A percentile compares a stretch with the other conserved stretches of the same genome.
These are phyloP conservation scores for Agrypnia vestita DNA, from an alignment of 1,140 invertebrate species.

Conservation along the genomic window DNA sequence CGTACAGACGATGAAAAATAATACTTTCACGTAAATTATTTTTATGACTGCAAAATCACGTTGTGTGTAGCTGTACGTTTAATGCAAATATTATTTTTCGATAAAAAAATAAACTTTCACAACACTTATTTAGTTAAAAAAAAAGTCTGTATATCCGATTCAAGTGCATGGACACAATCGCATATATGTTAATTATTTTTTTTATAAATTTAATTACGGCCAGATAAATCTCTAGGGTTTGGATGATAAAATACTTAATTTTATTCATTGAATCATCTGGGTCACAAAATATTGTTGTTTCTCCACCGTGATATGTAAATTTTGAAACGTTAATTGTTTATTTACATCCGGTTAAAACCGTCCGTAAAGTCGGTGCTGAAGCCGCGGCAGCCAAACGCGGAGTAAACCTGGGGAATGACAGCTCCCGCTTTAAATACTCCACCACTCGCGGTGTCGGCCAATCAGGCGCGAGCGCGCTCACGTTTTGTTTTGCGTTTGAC, in stretches of 20 bases:
- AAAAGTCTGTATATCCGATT: too few relatives aligned
- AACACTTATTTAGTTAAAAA: not conserved
- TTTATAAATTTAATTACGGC: not conserved
- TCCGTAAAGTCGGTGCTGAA: not conserved
- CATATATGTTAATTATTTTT: too few relatives aligned
- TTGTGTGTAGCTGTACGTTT: not conserved
- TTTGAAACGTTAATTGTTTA: not conserved
- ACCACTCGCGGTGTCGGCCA: not conserved
- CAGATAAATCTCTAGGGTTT: not conserved
- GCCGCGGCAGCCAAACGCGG: not conserved
- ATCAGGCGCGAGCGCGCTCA: not conserved
- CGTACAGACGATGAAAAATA: not conserved
- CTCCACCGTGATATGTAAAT: not conserved
- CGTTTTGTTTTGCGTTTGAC: constrained; percentile 9
- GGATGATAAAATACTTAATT: not conserved
- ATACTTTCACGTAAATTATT: constrained; percentile 6
- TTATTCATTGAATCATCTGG: constrained; percentile 15
- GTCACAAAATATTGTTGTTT: not conserved
- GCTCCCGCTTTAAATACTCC: not conserved
- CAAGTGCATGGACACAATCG: too few relatives aligned
- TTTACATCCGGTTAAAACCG: not conserved
- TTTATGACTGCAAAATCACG: constrained; percentile 1
- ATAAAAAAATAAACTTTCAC: constrained; percentile 1
- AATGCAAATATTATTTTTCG: constrained; percentile 9
- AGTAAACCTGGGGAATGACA: not conserved